A percentile compares a stretch with the other conserved stretches of the same genome.
phyloP scores from a whole-genome alignment of 1,140 invertebrate genomes.

The Nephotettix cincticeps region DNA sequence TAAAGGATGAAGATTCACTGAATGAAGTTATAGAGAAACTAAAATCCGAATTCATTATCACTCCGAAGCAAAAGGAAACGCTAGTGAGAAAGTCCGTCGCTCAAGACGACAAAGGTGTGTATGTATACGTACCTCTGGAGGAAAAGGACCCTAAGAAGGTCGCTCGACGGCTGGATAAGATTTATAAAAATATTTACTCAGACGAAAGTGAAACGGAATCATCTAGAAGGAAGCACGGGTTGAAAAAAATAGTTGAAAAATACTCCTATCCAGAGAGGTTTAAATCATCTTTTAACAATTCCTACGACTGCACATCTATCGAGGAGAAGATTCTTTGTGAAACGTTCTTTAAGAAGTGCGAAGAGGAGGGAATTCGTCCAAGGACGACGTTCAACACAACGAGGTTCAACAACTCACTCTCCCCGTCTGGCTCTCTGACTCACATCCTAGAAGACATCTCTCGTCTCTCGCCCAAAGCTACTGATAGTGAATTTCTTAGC shows the following conservation, averaged over 20 bases:
- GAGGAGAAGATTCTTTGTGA: slow-evolving; percentile 7
- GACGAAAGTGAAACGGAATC: neutral
- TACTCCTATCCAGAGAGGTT: slow-evolving; percentile 10
- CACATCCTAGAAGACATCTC: neutral
- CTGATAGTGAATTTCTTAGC: neutral
- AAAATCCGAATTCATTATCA: slow-evolving; percentile 5
- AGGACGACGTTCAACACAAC: neutral
- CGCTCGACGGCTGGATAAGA: neutral
- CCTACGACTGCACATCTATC: neutral
- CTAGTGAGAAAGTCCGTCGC: neutral
- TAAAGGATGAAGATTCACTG: neutral
- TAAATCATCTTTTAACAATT: neutral
- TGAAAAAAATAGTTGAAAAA: neutral
- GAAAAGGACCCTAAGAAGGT: slow-evolving; percentile 12
- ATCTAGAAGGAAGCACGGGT: neutral
- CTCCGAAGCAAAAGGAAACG: neutral
- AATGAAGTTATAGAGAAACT: slow-evolving; percentile 8
- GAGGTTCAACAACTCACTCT: neutral
- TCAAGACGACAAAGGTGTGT: neutral
- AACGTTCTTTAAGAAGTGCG: slow-evolving; percentile 12
- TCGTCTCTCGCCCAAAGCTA: neutral
- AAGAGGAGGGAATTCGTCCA: neutral
- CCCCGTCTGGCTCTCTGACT: neutral
- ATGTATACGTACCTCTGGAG: slow-evolving; percentile 7
- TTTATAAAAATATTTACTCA: neutral